These are phyloP conservation scores for Rhizoglyphus robini DNA, from an alignment of 1,140 invertebrate genomes.

Conservation along the genomic window DNA sequence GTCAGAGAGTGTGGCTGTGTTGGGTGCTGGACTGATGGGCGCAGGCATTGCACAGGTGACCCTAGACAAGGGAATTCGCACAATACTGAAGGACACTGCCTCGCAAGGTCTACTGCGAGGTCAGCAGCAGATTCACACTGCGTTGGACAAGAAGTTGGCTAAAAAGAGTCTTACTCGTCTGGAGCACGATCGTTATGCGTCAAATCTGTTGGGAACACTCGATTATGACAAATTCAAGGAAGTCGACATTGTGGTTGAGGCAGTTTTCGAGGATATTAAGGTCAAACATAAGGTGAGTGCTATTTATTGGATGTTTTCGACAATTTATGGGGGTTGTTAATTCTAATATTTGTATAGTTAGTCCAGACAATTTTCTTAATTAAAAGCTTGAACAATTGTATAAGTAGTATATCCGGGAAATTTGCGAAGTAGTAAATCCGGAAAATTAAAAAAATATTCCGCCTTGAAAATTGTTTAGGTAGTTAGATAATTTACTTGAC, in stretches of 20 bases:
- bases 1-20: conserved; percentile 65
- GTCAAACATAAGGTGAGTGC: conserved; percentile 88
- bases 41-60: conserved; percentile 93
- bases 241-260: conserved; percentile 91
- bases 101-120: conserved; percentile 66
- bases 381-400: too few species aligned
- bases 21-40: conserved; percentile 90
- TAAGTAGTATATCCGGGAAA: too few species aligned
- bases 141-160: conserved; percentile 62
- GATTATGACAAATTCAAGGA: conserved; percentile 71
- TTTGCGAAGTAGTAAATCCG: too few species aligned
- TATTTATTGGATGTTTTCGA: too few species aligned
- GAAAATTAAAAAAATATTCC: too few species aligned
- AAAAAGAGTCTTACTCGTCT: conserved; percentile 58
- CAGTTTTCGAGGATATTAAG: conserved; percentile 92
- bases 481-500: too few species aligned
- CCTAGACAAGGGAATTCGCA: conserved; percentile 81
- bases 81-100: conserved; percentile 82
- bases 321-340: too few species aligned
- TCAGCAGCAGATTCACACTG: conserved; percentile 73
- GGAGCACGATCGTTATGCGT: conserved; percentile 61
- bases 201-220: conserved; percentile 64
- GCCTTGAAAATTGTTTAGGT: too few species aligned
- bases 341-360: too few species aligned
- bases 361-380: too few species aligned